Evolutionary conservation across 1,140 invertebrate species (phyloP).

Genomic region (Hormaphis cornu): DNA sequence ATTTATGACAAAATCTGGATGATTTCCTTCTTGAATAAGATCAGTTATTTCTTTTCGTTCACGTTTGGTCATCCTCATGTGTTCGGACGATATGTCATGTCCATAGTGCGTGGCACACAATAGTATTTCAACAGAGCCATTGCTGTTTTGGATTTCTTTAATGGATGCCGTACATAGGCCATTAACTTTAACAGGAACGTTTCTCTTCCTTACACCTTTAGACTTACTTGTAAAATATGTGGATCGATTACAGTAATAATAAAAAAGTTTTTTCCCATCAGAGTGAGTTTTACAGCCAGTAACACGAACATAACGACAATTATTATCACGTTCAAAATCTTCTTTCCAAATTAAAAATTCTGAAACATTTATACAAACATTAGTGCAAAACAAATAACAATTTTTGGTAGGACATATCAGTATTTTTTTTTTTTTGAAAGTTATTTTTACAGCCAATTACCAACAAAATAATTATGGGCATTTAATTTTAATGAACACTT

Average conservation of each 20-base stretch:
- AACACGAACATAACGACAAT: constrained; percentile 21
- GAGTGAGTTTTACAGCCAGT: constrained; percentile 18
- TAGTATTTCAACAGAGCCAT: background rate
- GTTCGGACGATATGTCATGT: constrained; percentile 21
- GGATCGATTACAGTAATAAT: constrained; percentile 24
- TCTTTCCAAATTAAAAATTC: constrained; percentile 27
- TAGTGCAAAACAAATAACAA: no score
- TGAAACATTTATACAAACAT: no score
- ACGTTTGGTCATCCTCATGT: constrained; percentile 17
- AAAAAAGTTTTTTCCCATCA: constrained; percentile 11
- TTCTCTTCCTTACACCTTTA: constrained; percentile 13
- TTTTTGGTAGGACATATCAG: background rate
- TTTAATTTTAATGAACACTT: no score
- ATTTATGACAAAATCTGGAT: constrained; percentile 26
- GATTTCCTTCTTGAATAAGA: constrained; percentile 4
- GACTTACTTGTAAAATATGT: constrained; percentile 24
- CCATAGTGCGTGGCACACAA: constrained; percentile 27
- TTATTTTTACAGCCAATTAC: background rate
- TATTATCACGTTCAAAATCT: constrained; percentile 20
- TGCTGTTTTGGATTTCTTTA: constrained; percentile 7
- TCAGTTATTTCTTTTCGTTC: constrained; percentile 30
- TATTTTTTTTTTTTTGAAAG: background rate
- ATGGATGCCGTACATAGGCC: constrained; percentile 17
- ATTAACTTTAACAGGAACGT: constrained; percentile 11
- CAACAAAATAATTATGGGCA: no score